Evolutionary conservation across 2,888 invertebrate species (phyloP), one percentile per base, ranked within the genome.

Genomic region (Zele albiditarsus): DNA sequence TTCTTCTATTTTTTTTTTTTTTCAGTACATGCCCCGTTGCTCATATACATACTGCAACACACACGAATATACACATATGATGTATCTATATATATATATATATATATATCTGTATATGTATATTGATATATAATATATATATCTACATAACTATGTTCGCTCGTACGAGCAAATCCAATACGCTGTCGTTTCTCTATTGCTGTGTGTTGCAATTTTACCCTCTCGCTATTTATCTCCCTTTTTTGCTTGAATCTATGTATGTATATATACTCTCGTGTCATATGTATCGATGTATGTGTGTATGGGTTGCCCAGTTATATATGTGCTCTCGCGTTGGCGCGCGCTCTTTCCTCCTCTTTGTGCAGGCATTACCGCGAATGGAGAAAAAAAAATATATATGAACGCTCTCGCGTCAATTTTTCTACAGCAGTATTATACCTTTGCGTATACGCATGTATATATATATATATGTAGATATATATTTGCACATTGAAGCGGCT

Each of bases 61-160:
- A 84, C 83, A n/a, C 79, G 82, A 78, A 83, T 82, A 82, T 77
- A 66, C 38, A 53, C 33, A 28, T 49, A 10, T 16, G 27, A 33
- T 33, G 62, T 14, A 62, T 62, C 31, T 38, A 58, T 63, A 67
- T 65, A 20, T 57, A 38, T 31, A 65, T 69, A 49, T 16, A 66
- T n/a, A 63, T 58, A 66, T 53, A 2, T 31, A 31, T 31, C 0
- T 31, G 31, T 31, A 31, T 31, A 31, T 31, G 2, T 31, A 8
- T 31, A n/a, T n/a, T n/a, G n/a, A n/a, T n/a, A n/a, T n/a, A n/a
- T n/a, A n/a, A 53, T 16, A 73, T 53, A 72, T 72, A 62, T 67
- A 73, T 25, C 57, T 46, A 71, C 60, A 53, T 68, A 78, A 71
- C 69, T 70, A 72, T 67, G 71, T 71, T 31, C 75, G 75, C 62